Base-by-base conservation (phyloP, 1,140 invertebrate species). In the Rhopalosiphum maidis region DNA sequence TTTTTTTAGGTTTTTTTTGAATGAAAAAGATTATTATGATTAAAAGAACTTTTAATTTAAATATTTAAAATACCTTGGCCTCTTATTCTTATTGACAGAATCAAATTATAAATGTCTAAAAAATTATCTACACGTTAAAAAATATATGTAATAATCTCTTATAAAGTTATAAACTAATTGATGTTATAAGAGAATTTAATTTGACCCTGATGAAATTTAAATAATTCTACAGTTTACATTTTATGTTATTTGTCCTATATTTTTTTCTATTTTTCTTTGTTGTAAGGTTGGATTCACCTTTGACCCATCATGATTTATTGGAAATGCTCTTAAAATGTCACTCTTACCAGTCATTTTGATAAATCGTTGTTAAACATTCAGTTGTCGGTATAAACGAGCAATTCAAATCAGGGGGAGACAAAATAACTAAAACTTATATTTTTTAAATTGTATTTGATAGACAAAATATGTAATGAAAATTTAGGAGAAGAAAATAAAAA, bases 251-350 rank as follows among this genome's bases (percentile, higher is more conserved):
- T 15, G n/a, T 88, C 21, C 2, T 2, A 37, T n/a, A 35, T 0
- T 88, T n/a, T 54, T 37, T 22, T 54, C 46, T 48, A 21, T 88
- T 88, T 51, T 88, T 51, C 2, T 88, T 54, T 88, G 21, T 51
- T 88, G n/a, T 88, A 88, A 43, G 48, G 30, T 35, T 35, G 1
- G 25, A 88, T 87, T 87, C 21, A 88, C 48, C 48, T 88, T 88
- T 51, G 35, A 51, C 46, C 18, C 46, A 43, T 7, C 43, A 55
- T 15, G n/a, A 37, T 89, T 89, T 54, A 89, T 37, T 23, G 35
- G 22, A 89, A 46, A 55, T 25, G 48, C 51, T 89, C 43, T 89
- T 89, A 89, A 89, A 89, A 55, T 55, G 87, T 89, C 51, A 35
- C 48, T 37, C 18, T 54, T 11, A 37, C 21, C 35, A 37, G 22